Evolutionary conservation across 2,888 invertebrate species (phyloP).

Genomic region (Eupeodes luniger): DNA sequence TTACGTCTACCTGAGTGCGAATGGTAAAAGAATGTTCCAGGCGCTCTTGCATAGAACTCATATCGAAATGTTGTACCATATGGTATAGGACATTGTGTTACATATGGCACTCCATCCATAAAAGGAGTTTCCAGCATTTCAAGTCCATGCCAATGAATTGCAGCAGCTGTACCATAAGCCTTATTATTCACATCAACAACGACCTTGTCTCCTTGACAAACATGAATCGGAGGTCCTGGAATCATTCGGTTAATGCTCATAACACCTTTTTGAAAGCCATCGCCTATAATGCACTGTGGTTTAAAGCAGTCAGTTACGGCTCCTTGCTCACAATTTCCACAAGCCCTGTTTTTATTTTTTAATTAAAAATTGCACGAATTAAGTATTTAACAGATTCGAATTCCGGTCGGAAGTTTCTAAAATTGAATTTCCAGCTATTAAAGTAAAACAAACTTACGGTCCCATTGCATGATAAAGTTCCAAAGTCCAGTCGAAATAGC

Average conservation of each 20-base stretch:
- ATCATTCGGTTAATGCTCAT: constrained; percentile 84
- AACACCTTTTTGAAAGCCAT: constrained; percentile 84
- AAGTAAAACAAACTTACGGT: constrained; percentile 79
- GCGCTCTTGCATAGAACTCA: constrained; percentile 88
- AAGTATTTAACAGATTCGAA: constrained; percentile 64
- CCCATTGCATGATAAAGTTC: constrained; percentile 84
- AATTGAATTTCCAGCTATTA: too few relatives aligned
- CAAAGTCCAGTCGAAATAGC: constrained; percentile 83
- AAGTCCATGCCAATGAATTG: constrained; percentile 95
- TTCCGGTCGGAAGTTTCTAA: too few relatives aligned
- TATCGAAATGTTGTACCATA: constrained; percentile 89
- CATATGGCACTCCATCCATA: constrained; percentile 93
- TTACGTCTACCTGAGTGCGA: constrained; percentile 13
- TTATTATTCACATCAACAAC: constrained; percentile 92
- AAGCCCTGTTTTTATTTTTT: constrained; percentile 81
- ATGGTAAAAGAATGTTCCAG: constrained; percentile 93
- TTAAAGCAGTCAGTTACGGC: constrained; percentile 82
- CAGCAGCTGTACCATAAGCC: constrained; percentile 90
- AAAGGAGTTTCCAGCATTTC: constrained; percentile 90
- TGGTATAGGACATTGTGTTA: constrained; percentile 92
- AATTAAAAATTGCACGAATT: constrained; percentile 17
- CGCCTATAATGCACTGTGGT: constrained; percentile 85
- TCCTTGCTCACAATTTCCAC: constrained; percentile 83
- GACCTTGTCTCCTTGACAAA: constrained; percentile 91
- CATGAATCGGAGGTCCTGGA: constrained; percentile 86